Evolutionary conservation across 2,797 vertebrate species (phyloP).

Genomic region (Danio tinwini): DNA sequence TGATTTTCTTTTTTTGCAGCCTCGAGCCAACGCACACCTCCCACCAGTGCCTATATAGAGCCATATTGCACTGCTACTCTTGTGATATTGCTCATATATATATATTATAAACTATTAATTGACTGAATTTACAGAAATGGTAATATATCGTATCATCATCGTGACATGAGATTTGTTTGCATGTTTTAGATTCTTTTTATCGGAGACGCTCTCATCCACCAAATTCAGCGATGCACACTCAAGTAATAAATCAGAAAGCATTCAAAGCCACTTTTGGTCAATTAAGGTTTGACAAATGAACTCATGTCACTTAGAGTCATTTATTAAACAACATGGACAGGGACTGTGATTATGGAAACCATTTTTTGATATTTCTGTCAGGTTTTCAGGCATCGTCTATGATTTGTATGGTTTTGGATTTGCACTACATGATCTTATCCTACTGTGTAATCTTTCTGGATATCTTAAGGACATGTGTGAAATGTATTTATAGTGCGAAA

Average conservation of each 20-base stretch:
- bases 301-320: not conserved
- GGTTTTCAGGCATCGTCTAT: not conserved
- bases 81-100: too few species aligned
- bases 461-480: conserved; percentile 17
- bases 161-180: too few species aligned
- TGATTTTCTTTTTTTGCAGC: too few species aligned
- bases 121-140: too few species aligned
- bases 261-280: conserved; percentile 8
- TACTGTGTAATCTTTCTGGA: not conserved
- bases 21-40: too few species aligned
- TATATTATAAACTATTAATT: too few species aligned
- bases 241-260: conserved; percentile 17
- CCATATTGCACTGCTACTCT: too few species aligned
- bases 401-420: conserved; percentile 8
- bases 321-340: conserved; percentile 2
- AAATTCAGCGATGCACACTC: conserved; percentile 2
- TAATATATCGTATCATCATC: too few species aligned
- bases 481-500: conserved; percentile 41
- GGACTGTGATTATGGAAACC: not conserved
- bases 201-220: not conserved
- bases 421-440: not conserved
- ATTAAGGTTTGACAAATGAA: conserved; percentile 25
- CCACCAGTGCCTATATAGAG: too few species aligned
- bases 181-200: conserved; percentile 24
- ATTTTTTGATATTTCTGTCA: conserved; percentile 22